These are phyloP conservation scores for Candidula unifasciata DNA, from an alignment of 2,888 invertebrate species.

Conservation along the genomic window DNA sequence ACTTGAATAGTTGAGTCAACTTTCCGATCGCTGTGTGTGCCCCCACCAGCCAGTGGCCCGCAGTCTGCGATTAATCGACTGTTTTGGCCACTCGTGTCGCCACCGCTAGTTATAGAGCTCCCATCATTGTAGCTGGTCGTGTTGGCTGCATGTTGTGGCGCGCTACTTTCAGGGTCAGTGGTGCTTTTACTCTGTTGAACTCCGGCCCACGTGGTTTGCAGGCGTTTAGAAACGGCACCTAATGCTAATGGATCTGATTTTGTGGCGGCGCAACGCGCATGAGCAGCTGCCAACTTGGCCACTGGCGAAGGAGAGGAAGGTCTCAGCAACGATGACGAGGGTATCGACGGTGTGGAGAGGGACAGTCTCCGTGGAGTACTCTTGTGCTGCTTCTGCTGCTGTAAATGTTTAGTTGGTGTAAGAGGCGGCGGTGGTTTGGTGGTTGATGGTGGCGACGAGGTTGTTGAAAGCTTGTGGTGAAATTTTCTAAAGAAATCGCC, in stretches of 20 bases:
- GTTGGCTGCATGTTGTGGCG: neutral
- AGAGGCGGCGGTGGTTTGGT: slow-evolving; percentile 5
- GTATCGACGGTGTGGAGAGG: slow-evolving; percentile 30
- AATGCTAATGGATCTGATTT: slow-evolving; percentile 33
- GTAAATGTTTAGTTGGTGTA: neutral
- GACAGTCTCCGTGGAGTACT: slow-evolving; percentile 25
- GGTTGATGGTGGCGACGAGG: neutral
- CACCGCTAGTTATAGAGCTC: neutral
- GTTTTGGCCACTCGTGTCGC: too few species aligned
- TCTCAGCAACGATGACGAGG: slow-evolving; percentile 22
- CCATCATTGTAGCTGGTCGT: neutral
- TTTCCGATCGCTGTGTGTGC: slow-evolving; percentile 21
- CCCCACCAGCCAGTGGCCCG: neutral
- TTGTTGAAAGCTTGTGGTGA: slow-evolving; percentile 40
- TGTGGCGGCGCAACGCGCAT: slow-evolving; percentile 37
- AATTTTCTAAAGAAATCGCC: slow-evolving; percentile 45
- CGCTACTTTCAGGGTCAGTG: neutral
- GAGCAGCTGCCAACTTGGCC: neutral
- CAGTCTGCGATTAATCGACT: neutral
- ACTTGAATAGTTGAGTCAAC: slow-evolving; percentile 3
- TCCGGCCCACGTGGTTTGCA: neutral
- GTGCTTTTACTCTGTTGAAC: neutral
- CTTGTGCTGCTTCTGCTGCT: neutral
- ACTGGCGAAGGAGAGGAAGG: slow-evolving; percentile 19
- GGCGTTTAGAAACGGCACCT: slow-evolving; percentile 8